A percentile compares a stretch with the other conserved stretches of the same genome.
phyloP scores from a whole-genome alignment of 2,888 invertebrate species.

The Sarcophaga subvicina region DNA sequence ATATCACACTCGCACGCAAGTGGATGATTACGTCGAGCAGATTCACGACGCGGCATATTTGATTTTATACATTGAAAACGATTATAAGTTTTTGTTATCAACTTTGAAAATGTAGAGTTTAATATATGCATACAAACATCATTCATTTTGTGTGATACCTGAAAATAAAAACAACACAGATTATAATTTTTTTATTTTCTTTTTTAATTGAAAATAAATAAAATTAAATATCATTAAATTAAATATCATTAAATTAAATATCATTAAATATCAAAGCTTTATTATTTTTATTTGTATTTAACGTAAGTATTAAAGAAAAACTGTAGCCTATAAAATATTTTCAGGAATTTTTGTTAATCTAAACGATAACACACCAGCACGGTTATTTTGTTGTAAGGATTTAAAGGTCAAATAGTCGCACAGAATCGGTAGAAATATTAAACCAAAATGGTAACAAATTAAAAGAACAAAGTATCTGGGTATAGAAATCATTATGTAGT shows the following conservation, averaged over 20 bases:
- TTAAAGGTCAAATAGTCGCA: too few relatives aligned
- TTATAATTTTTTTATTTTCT: too few relatives aligned
- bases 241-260: too few relatives aligned
- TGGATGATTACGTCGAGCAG: conserved; percentile 94
- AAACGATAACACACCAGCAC: too few relatives aligned
- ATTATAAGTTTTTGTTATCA: conserved; percentile 92
- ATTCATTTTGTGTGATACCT: conserved; percentile 93
- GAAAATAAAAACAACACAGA: conserved; percentile 71
- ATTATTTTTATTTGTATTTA: too few relatives aligned
- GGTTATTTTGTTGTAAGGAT: too few relatives aligned
- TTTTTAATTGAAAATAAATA: too few relatives aligned
- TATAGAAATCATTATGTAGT: conserved; percentile 17
- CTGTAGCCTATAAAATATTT: too few relatives aligned
- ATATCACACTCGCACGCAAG: conserved; percentile 96
- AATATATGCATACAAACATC: conserved; percentile 89
- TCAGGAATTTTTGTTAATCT: too few relatives aligned
- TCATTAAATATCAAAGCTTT: too few relatives aligned
- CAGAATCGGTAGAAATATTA: background rate
- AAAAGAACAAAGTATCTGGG: background rate
- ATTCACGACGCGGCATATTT: conserved; percentile 94
- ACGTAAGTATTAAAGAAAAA: too few relatives aligned
- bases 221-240: too few relatives aligned
- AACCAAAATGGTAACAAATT: background rate
- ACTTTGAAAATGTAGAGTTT: conserved; percentile 92
- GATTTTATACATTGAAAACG: conserved; percentile 94